Conservation (phyloP, 2,888 invertebrate genomes). For the Tenthredo mesomela region DNA sequence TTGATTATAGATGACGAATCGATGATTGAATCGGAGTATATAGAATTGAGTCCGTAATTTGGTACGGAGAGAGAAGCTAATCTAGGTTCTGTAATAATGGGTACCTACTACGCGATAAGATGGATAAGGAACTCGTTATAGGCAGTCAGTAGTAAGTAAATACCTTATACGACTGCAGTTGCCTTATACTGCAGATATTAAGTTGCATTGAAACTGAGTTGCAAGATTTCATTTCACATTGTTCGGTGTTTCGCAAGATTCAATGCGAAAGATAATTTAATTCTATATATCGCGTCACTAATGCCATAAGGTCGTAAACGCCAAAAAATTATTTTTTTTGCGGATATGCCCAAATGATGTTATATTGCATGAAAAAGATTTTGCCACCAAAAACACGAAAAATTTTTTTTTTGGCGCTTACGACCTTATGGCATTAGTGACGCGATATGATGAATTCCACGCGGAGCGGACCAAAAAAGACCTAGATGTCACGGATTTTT, state of each 20-base stretch:
- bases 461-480: too few species aligned
- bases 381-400: too few species aligned
- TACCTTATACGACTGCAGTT: not conserved
- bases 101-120: constrained; percentile 3
- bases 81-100: not conserved
- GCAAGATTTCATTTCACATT: not conserved
- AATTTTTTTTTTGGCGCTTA: too few species aligned
- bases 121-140: constrained; percentile 5
- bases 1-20: constrained; percentile 2
- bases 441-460: too few species aligned
- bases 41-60: not conserved
- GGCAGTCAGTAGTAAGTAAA: too few species aligned
- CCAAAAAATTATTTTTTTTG: too few species aligned
- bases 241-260: not conserved
- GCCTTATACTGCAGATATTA: not conserved
- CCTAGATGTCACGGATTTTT: too few species aligned
- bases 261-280: not conserved
- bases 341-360: too few species aligned
- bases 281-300: too few species aligned
- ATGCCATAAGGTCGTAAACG: too few species aligned
- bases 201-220: not conserved
- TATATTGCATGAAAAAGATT: too few species aligned
- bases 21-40: not conserved
- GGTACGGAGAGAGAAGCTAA: not conserved
- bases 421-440: too few species aligned